Evolutionary conservation across 2,113 vertebrate species (phyloP).

Genomic region (Gadus macrocephalus): DNA sequence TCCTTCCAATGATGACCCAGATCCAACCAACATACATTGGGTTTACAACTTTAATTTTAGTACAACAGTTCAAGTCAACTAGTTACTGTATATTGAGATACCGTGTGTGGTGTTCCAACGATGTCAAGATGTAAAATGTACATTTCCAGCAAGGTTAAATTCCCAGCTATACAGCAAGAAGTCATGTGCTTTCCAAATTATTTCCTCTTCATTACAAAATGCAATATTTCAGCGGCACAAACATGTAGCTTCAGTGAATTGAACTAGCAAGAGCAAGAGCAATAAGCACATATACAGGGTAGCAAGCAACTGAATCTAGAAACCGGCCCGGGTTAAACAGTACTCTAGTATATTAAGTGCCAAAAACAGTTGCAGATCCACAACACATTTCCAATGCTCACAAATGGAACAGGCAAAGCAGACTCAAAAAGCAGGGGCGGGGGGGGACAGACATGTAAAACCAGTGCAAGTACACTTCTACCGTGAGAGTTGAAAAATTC

Average conservation of each 20-base stretch:
- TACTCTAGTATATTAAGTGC: conserved; percentile 53
- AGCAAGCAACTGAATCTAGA: conserved; percentile 44
- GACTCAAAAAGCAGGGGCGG: conserved; percentile 70
- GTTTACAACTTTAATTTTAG: conserved; percentile 50
- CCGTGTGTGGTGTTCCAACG: conserved; percentile 34
- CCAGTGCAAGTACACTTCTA: conserved; percentile 74
- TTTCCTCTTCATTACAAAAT: conserved; percentile 38
- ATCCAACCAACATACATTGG: not conserved
- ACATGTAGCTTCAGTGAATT: conserved; percentile 29
- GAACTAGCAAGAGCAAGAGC: conserved; percentile 14
- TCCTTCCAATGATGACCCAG: no score
- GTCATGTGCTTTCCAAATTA: conserved; percentile 51
- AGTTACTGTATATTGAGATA: conserved; percentile 51
- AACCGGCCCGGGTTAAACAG: conserved; percentile 36
- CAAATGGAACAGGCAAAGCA: conserved; percentile 42
- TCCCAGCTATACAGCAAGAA: conserved; percentile 51
- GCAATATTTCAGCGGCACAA: conserved; percentile 35
- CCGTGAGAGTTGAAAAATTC: conserved; percentile 69
- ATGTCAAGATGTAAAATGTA: conserved; percentile 25
- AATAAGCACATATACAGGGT: conserved; percentile 4
- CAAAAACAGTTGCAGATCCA: conserved; percentile 43
- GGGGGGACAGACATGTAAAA: conserved; percentile 73
- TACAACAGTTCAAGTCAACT: conserved; percentile 64
- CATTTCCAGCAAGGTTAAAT: conserved; percentile 37
- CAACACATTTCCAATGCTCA: conserved; percentile 44